phyloP scores from a whole-genome alignment of 2,797 vertebrate genomes.

The Smutsia temminckii region DNA sequence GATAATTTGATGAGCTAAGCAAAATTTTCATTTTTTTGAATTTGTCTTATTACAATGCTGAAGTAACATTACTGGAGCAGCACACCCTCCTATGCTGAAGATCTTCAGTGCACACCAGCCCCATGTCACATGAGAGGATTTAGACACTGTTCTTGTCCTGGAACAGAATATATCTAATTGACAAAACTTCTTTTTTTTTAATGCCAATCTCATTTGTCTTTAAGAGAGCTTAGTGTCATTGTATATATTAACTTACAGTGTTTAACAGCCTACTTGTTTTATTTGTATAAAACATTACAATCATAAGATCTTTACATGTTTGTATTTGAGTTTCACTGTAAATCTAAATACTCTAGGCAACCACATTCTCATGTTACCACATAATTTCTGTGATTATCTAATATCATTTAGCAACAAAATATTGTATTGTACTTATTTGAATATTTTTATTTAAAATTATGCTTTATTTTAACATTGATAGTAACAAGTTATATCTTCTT shows the following conservation, averaged over 20 bases:
- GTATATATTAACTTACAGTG: neutral
- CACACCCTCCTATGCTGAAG: too few species aligned
- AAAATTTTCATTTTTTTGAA: neutral
- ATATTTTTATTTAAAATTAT: neutral
- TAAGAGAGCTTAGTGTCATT: neutral
- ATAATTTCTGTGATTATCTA: neutral
- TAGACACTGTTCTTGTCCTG: neutral
- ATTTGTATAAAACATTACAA: neutral
- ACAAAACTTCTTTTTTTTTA: neutral
- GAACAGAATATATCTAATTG: neutral
- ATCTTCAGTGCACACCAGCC: neutral
- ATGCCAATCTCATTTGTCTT: neutral
- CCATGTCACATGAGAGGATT: neutral
- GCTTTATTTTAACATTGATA: neutral
- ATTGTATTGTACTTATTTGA: neutral
- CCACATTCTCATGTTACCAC: neutral
- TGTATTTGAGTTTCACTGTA: neutral
- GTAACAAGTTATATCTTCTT: neutral
- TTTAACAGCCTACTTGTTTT: neutral
- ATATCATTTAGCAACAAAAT: neutral
- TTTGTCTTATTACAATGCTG: neutral
- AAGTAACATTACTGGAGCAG: neutral
- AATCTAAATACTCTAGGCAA: neutral
- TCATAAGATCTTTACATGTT: neutral
- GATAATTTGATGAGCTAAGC: neutral